Evolutionary conservation across 2,888 invertebrate genomes (phyloP).

Genomic region (Cosmopolites sordidus): DNA sequence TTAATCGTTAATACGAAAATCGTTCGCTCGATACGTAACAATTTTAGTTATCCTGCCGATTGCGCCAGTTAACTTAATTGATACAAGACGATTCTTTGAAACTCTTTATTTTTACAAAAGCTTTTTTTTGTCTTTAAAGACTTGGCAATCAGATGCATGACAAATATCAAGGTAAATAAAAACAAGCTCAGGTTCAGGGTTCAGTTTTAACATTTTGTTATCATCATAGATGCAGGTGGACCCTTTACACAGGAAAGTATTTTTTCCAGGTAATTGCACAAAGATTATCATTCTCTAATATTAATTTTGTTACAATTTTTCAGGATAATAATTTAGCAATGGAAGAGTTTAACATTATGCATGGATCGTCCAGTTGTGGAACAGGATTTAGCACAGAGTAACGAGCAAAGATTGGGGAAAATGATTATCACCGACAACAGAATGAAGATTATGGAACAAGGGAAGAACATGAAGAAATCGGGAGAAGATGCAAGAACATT

Average conservation of each 20-base stretch:
- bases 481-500: constrained; percentile 70
- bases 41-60: too few species aligned
- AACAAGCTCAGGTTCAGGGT: constrained; percentile 53
- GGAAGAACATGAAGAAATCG: constrained; percentile 58
- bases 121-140: constrained; percentile 53
- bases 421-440: constrained; percentile 11
- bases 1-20: too few species aligned
- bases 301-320: constrained; percentile 20
- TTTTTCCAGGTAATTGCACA: constrained; percentile 51
- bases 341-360: constrained; percentile 69
- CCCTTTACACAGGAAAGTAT: constrained; percentile 62
- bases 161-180: constrained; percentile 45
- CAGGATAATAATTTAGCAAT: constrained; percentile 56
- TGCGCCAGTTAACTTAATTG: too few species aligned
- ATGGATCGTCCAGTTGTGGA: constrained; percentile 81
- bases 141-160: constrained; percentile 67
- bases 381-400: constrained; percentile 57
- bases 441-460: constrained; percentile 31
- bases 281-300: neutral
- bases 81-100: too few species aligned
- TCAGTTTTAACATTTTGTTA: constrained; percentile 82
- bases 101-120: too few species aligned
- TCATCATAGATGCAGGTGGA: constrained; percentile 79
- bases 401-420: constrained; percentile 23
- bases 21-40: too few species aligned